These are phyloP conservation scores for Pelusios castaneus DNA, from an alignment of 2,113 vertebrate genomes.

Conservation along the genomic window DNA sequence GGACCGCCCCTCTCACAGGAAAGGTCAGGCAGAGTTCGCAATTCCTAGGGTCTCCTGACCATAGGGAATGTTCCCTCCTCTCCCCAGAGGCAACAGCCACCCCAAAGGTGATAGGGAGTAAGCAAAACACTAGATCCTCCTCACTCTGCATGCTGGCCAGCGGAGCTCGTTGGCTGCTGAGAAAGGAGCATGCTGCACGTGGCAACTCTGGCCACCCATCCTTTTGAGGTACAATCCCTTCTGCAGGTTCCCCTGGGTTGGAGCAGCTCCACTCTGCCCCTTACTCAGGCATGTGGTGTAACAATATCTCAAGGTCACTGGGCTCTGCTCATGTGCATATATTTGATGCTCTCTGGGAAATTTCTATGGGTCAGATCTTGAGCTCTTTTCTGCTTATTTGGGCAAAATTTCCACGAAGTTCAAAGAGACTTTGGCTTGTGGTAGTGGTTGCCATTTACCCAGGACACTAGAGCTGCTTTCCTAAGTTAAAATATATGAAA, in stretches of 20 bases:
- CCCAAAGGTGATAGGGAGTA: not conserved
- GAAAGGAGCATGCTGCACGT: accelerated
- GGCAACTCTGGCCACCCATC: no score
- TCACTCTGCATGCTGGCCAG: not conserved
- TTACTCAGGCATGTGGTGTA: accelerated
- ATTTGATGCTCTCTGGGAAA: constrained; percentile 14
- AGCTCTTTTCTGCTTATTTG: constrained; percentile 7
- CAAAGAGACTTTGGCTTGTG: constrained; percentile 18
- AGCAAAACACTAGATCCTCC: accelerated
- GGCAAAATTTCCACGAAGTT: constrained; percentile 36
- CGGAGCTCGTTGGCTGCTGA: accelerated
- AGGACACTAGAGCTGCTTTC: not conserved
- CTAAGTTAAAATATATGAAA: constrained; percentile 6
- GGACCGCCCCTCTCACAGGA: not conserved
- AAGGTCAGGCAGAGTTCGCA: not conserved
- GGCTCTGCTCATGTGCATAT: not conserved
- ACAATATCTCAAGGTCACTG: constrained; percentile 50
- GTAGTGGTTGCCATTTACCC: constrained; percentile 11
- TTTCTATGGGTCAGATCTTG: not conserved
- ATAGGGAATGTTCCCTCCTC: not conserved
- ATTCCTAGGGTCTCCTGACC: not conserved
- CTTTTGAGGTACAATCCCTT: not conserved
- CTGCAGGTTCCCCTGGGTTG: accelerated
- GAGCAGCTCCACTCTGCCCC: accelerated
- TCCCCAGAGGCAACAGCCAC: not conserved